Base-by-base conservation (phyloP, 2,888 invertebrate genomes). In the Xanthorhoe spadicearia region DNA sequence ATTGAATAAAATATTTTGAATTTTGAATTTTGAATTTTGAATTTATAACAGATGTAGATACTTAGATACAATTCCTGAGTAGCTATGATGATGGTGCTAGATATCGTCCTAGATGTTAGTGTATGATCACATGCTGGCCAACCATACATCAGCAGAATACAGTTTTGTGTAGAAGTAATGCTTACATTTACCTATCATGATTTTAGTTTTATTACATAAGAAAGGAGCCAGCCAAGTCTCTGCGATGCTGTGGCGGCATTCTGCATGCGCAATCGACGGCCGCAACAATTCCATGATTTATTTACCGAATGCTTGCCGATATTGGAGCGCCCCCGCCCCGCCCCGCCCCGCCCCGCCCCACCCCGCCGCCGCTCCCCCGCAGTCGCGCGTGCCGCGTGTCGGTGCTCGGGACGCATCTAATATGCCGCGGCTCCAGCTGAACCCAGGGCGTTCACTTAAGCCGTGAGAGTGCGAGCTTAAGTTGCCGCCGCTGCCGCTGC, bases 201-300 rank as follows among this genome's bases (percentile, higher is more conserved):
- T 6, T 32, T 32, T 32, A 32, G 32, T 6, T 32, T 32, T 32
- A 7, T 5, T 32, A 32, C 32, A 32, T 32, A 13, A 43, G 38
- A 43, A 13, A 4, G 38, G 13, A 48, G 15, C 15, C 15, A 48
- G 48, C 17, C 7, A 8, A 48, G 48, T 17, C 48, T 43, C 18
- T 8, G 3, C n/a, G 23, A 0, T 17, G 58, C 60, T 52, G 32
- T 10, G 60, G 28, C 54, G 15, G 19, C 61, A 38, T 55, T 55
- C 50, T 55, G 61, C 61, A 50, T 55, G 60, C 64, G 55, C 64
- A 48, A 65, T 60, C 64, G 59, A 59, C 64, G 54, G 38, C 58
- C 53, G 63, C 59, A 46, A 60, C 64, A 46, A 65, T 48, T 50
- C 64, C 60, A 60, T 60, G 60, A 56, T 49, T 51, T 65, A 65